Base-by-base conservation (phyloP, 2,797 vertebrate species). In the Takifugu rubripes region DNA sequence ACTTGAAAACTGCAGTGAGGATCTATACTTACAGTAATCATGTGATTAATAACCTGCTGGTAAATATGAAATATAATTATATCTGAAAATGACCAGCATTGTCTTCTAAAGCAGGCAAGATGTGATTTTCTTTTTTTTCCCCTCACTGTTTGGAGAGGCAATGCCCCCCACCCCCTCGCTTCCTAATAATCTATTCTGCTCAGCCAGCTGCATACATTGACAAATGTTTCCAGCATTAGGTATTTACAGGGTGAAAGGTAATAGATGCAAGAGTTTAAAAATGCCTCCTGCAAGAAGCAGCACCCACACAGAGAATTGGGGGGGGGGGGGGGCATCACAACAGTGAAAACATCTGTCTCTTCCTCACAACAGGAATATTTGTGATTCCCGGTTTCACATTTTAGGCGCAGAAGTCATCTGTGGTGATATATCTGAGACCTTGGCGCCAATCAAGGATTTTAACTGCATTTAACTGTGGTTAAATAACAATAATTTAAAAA, bases 111-210 rank as follows among this genome's bases (percentile, higher is more conserved):
- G 56, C 31, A 58, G 68, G 64, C 65, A 62, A 55, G 84, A 74
- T 78, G 69, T 64, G 56, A 67, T 40, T 40, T 40, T 40, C 12
- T 40, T 40, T 40, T 40, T 40, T 40, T 36, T 2, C 3, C 14
- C 14, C 14, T 14, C 12, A 40, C 36, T 40, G 36, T 40, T 86
- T 86, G 84, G 75, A 87, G 77, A 83, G 82, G 85, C 78, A 54
- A 77, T 88, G 81, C 81, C 79, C 11, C 88, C 79, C 87, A 29
- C 27, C 27, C 27, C 27, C 31, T 86, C 87, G 79, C 87, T 85
- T 88, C 77, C 89, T 90, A 91, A 92, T 92, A 89, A 92, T 92
- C 90, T 90, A 89, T 91, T 92, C 89, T 90, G 91, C 87, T 91
- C 89, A 91, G 84, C 84, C 87, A 90, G 84, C 85, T 88, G 86